Percentiles rank a stretch among this genome's conserved stretches.
phyloP scores from a whole-genome alignment of 2,888 invertebrate species.

The Cerceris rybyensis region DNA sequence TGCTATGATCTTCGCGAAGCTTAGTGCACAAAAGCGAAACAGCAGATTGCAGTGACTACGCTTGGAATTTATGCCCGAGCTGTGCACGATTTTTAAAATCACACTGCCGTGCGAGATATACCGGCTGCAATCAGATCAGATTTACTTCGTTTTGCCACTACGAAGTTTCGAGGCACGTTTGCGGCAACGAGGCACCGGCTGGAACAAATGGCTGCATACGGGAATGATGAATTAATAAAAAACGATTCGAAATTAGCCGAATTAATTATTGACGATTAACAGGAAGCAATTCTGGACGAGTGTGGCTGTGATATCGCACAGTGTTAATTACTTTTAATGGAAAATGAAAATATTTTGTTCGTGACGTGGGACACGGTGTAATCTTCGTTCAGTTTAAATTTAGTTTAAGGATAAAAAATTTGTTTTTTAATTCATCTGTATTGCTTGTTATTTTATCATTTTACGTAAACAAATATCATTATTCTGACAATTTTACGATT shows the following conservation, averaged over 20 bases:
- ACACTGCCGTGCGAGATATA: not conserved
- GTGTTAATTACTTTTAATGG: constrained; percentile 7
- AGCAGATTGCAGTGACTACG: not conserved
- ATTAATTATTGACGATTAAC: constrained; percentile 60
- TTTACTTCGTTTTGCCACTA: constrained; percentile 29
- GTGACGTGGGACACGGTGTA: not conserved
- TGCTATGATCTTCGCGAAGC: constrained; percentile 20
- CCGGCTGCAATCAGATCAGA: constrained; percentile 1
- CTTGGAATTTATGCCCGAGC: too few relatives aligned
- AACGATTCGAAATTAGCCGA: constrained; percentile 56
- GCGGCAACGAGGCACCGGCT: constrained; percentile 37
- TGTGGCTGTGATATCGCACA: constrained; percentile 26
- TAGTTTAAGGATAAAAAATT: not conserved
- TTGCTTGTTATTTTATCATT: too few relatives aligned
- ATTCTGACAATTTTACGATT: too few relatives aligned
- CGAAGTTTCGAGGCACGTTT: constrained; percentile 35
- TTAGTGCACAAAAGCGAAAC: constrained; percentile 1
- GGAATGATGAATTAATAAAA: constrained; percentile 53
- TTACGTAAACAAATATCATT: too few relatives aligned
- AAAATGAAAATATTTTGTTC: constrained; percentile 13
- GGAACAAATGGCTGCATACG: constrained; percentile 45
- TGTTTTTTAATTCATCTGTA: not conserved
- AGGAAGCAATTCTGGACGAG: constrained; percentile 23
- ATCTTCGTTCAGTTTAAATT: not conserved
- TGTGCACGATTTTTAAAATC: not conserved